Evolutionary conservation across 2,797 vertebrate genomes (phyloP).

Genomic region (Hirundo rustica): DNA sequence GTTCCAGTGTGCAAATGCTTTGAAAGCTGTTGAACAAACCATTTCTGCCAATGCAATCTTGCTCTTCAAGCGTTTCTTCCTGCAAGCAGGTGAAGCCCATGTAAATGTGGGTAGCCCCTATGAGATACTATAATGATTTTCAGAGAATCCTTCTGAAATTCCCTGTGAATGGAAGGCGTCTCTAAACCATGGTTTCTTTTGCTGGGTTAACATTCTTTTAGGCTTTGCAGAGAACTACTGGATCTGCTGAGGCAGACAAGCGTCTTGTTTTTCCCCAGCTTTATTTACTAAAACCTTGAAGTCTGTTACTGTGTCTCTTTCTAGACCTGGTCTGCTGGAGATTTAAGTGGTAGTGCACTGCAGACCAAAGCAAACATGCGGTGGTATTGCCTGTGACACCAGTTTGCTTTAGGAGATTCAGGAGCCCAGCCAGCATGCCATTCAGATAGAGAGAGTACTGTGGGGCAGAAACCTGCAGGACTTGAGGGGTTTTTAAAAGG

Average conservation of each 20-base stretch:
- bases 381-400: background rate
- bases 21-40: background rate
- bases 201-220: background rate
- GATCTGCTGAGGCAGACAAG: background rate
- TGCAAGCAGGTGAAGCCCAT: background rate
- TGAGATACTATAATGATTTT: background rate
- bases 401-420: background rate
- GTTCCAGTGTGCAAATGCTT: background rate
- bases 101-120: background rate
- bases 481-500: background rate
- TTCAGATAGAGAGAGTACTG: background rate
- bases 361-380: background rate
- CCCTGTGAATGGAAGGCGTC: background rate
- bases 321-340: background rate
- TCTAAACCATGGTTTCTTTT: background rate
- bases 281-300: background rate
- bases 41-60: background rate
- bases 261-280: background rate
- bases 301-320: background rate
- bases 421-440: background rate
- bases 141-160: background rate
- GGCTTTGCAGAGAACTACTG: background rate
- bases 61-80: background rate
- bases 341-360: accelerated
- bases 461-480: background rate